Percentiles rank a stretch among this genome's conserved stretches.
Evolutionary conservation across 2,797 vertebrate genomes (phyloP).

Genomic region (Margarornis squamiger): DNA sequence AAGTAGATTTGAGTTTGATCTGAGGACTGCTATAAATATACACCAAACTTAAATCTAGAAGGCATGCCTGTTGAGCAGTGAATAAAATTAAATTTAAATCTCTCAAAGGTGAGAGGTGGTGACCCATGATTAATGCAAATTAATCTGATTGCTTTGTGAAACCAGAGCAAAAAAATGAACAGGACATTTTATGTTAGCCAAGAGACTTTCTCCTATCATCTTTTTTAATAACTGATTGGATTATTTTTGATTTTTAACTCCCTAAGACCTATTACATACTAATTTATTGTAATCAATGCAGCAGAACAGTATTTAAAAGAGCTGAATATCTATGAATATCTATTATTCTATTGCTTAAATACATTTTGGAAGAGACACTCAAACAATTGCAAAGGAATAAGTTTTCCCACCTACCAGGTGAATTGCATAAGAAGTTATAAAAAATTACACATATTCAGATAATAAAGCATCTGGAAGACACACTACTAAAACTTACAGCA

Average conservation of each 20-base stretch:
- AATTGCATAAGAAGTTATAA: neutral
- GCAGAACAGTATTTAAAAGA: neutral
- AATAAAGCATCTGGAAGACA: neutral
- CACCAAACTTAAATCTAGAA: conserved; percentile 25
- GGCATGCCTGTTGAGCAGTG: neutral
- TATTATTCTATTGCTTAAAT: neutral
- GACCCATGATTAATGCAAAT: conserved; percentile 56
- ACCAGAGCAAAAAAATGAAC: conserved; percentile 1
- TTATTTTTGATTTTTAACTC: conserved; percentile 23
- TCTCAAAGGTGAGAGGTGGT: conserved; percentile 50
- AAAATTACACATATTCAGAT: neutral
- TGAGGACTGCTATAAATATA: conserved; percentile 6
- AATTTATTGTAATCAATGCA: neutral
- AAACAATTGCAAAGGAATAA: neutral
- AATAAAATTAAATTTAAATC: conserved; percentile 58
- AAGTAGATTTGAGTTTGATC: conserved; percentile 13
- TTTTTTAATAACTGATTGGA: conserved; percentile 35
- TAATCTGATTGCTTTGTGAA: conserved; percentile 46
- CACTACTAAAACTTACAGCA: neutral
- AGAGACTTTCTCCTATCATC: neutral
- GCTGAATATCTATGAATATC: neutral
- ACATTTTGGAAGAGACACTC: neutral
- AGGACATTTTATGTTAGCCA: conserved; percentile 23
- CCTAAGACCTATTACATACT: neutral
- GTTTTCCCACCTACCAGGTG: neutral